Evolutionary conservation across 2,888 invertebrate genomes (phyloP).

Genomic region (Ametastegia equiseti): DNA sequence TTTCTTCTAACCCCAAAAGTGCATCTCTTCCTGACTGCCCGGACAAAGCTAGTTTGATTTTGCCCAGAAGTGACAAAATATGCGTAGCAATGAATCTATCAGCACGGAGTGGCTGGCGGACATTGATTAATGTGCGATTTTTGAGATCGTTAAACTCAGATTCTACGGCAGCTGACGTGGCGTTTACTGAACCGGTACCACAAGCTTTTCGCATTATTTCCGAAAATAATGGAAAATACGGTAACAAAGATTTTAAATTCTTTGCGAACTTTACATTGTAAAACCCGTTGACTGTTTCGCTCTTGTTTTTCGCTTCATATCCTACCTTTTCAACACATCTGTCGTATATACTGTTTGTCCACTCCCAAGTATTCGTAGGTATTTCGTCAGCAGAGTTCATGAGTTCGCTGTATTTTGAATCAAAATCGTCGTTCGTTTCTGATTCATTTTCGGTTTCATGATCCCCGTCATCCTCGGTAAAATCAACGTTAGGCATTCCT

Average conservation of each 20-base stretch:
- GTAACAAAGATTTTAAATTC: conserved; percentile 45
- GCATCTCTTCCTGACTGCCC: background rate
- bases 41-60: conserved; percentile 23
- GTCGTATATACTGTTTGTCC: background rate
- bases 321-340: background rate
- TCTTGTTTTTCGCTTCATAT: background rate
- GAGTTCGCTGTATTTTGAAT: background rate
- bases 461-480: background rate
- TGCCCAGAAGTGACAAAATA: conserved; percentile 44
- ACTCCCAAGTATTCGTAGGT: background rate
- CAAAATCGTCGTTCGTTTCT: conserved; percentile 46
- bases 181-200: conserved; percentile 32
- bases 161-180: conserved; percentile 51
- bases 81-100: conserved; percentile 51
- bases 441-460: background rate
- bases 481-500: background rate
- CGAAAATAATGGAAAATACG: conserved; percentile 47
- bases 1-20: background rate
- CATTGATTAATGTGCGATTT: conserved; percentile 47
- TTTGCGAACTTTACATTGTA: conserved; percentile 35
- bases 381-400: conserved; percentile 1
- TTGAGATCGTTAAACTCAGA: conserved; percentile 53
- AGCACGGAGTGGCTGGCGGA: conserved; percentile 24
- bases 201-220: conserved; percentile 44
- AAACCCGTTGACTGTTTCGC: conserved; percentile 44